phyloP scores from a whole-genome alignment of 2,797 vertebrate genomes.

The Hylomyscus alleni region DNA sequence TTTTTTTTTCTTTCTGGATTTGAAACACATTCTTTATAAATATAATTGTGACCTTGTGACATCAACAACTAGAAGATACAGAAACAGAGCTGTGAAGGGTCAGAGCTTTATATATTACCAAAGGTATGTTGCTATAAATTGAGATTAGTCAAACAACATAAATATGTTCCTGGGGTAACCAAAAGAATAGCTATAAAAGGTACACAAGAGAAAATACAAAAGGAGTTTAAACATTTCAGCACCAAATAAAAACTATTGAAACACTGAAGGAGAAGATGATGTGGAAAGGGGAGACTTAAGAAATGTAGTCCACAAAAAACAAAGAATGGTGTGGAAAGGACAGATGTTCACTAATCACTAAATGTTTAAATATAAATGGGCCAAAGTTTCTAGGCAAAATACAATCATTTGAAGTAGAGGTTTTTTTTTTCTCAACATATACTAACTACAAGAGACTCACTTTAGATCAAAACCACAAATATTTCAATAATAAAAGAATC shows the following conservation, averaged over 20 bases:
- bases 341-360: background rate
- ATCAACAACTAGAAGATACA: background rate
- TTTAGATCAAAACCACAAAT: background rate
- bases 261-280: background rate
- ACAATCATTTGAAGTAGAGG: background rate
- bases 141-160: background rate
- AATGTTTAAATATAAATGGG: background rate
- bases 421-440: background rate
- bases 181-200: constrained; percentile 12
- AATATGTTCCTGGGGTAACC: background rate
- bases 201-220: background rate
- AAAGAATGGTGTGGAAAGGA: background rate
- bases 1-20: background rate
- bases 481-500: background rate
- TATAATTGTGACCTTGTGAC: background rate
- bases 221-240: background rate
- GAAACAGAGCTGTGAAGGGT: background rate
- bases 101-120: background rate
- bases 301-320: background rate
- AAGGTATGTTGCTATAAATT: background rate
- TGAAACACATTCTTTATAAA: background rate
- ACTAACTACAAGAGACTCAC: background rate
- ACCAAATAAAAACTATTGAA: background rate
- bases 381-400: background rate
- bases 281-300: background rate